Evolutionary conservation across 2,113 vertebrate genomes (phyloP).

Genomic region (Paradisaea rubra): DNA sequence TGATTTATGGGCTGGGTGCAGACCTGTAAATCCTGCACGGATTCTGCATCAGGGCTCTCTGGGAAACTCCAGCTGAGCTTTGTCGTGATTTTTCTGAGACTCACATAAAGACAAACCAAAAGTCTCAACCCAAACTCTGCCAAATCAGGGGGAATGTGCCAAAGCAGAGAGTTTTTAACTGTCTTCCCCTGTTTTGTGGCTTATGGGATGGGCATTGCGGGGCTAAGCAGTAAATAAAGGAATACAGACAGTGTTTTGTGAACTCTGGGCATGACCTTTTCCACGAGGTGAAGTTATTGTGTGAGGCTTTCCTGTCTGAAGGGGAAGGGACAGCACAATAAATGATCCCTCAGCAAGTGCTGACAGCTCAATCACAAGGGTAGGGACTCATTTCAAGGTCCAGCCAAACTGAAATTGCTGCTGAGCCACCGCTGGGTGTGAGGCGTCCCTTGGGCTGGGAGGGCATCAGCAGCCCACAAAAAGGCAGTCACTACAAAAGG

Average conservation of each 20-base stretch:
- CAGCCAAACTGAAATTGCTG: not conserved
- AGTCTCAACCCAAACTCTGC: slow-evolving; percentile 29
- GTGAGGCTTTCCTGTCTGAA: slow-evolving; percentile 41
- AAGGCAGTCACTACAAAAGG: not conserved
- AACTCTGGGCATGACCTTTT: slow-evolving; percentile 35
- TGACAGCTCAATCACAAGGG: not conserved
- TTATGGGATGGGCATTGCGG: not conserved
- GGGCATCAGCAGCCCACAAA: not conserved
- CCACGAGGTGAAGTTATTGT: slow-evolving; percentile 51
- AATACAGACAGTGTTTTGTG: slow-evolving; percentile 10
- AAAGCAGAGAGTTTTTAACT: slow-evolving; percentile 19
- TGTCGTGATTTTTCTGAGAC: slow-evolving; percentile 23
- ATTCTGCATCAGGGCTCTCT: not conserved
- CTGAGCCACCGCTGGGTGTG: not conserved
- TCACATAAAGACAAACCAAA: slow-evolving; percentile 16
- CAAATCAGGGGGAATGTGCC: not conserved
- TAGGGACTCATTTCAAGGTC: not conserved
- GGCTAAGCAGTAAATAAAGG: slow-evolving; percentile 20
- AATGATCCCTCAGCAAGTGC: not conserved
- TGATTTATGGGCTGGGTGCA: slow-evolving; percentile 40
- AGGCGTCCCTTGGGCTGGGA: not conserved
- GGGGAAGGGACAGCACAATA: slow-evolving; percentile 22
- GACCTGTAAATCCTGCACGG: not conserved
- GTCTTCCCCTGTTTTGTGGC: not conserved
- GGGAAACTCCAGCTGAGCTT: slow-evolving; percentile 46